Evolutionary conservation across 2,797 vertebrate genomes (phyloP), one percentile per base, ranked within the genome.

Genomic region (Rhinatrema bivittatum): DNA sequence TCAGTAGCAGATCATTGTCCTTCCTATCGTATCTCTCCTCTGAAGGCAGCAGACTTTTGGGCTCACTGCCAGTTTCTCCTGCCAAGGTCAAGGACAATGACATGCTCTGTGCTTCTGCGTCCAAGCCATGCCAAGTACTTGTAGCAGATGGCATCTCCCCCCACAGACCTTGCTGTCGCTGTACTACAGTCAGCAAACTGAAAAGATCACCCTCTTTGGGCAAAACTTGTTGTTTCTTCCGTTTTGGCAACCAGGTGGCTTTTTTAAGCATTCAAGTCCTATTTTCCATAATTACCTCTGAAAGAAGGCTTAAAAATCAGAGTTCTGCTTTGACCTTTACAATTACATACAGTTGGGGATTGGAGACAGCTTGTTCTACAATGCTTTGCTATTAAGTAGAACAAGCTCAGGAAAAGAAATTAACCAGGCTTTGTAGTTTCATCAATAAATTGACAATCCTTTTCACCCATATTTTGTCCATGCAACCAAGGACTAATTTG

Each of bases 191-290:
- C 66, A 61, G 65, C 68, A 53, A 56, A 38, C 32, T 2, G 2
- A 58, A 53, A 60, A 46, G 55, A 69, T 59, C 46, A 36, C 61
- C 74, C 80, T 75, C 70, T 72, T 72, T 50, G 58, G 63, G 63
- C 67, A 74, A 77, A 82, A 71, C 76, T 70, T 68, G 65, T 57
- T n/a, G n/a, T 51, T 33, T 45, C 43, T 26, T 42, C 32, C 36
- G 19, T 0, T 2, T 61, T 74, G 79, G 79, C 63, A 59, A 36
- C 42, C 17, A 20, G 60, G 54, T 44, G 31, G 48, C 49, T 36
- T 36, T 46, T 36, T 36, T 46, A 18, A 7, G 26, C 4, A 23
- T 38, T 37, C 45, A 60, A 55, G 20, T 44, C 46, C 50, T 71
- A 62, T 76, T 73, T 84, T 74, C 70, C 53, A 0, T 32, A 37